phyloP scores from a whole-genome alignment of 2,797 vertebrate genomes.

The Carapus acus region DNA sequence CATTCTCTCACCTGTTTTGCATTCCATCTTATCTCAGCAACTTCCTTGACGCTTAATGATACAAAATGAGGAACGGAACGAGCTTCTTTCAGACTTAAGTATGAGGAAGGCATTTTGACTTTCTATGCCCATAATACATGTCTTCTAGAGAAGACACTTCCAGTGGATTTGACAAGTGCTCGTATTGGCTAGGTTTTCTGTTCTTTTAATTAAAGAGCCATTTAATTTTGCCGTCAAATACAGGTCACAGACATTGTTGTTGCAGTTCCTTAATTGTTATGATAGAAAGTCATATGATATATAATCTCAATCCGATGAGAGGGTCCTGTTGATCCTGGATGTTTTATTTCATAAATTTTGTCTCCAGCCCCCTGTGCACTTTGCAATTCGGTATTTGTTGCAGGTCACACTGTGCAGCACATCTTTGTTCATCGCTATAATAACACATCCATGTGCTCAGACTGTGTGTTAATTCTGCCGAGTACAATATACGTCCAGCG shows the following conservation, averaged over 20 bases:
- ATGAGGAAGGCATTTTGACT: conserved; percentile 22
- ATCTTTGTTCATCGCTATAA: no score
- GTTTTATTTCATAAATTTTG: conserved; percentile 19
- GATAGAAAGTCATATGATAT: conserved; percentile 40
- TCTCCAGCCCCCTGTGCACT: no score
- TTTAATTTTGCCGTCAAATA: conserved; percentile 42
- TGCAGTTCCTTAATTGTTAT: conserved; percentile 28
- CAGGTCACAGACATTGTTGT: conserved; percentile 15
- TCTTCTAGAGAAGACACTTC: conserved; percentile 12
- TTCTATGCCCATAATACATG: conserved; percentile 28
- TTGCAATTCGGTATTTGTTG: no score
- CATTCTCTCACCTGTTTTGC: no score
- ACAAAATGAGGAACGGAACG: no score
- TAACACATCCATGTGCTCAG: no score
- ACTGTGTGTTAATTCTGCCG: no score
- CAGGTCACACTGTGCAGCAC: no score
- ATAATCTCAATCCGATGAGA: conserved; percentile 41
- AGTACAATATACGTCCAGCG: no score
- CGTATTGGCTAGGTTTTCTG: conserved; percentile 37
- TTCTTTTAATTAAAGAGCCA: conserved; percentile 27
- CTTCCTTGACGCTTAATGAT: no score
- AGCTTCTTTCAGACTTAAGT: no score
- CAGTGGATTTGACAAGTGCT: conserved; percentile 17
- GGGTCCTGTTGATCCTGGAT: conserved; percentile 20
- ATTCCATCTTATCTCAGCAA: no score